A percentile compares a stretch with the other conserved stretches of the same genome.
Evolutionary conservation across 2,113 vertebrate species (phyloP).

Genomic region (Saguinus midas): DNA sequence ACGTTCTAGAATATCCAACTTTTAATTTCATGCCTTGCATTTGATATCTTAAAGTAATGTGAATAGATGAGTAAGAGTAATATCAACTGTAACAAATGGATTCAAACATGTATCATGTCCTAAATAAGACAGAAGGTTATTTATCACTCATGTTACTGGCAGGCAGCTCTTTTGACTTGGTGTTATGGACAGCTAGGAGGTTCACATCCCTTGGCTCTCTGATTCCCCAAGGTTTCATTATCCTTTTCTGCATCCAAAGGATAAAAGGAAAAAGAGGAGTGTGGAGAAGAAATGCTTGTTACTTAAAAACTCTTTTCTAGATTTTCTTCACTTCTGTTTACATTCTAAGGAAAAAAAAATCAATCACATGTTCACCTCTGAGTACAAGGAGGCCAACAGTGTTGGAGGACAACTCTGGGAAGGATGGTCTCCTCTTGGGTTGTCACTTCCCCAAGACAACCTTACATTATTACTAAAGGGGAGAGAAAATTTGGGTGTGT

Average conservation of each 20-base stretch:
- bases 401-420: neutral
- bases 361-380: neutral
- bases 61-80: neutral
- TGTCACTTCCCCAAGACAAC: neutral
- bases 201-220: neutral
- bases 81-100: neutral
- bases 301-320: neutral
- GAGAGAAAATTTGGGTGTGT: neutral
- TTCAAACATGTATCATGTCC: neutral
- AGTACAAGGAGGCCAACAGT: neutral
- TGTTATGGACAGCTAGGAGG: neutral
- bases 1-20: neutral
- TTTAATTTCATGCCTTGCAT: neutral
- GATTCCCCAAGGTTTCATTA: neutral
- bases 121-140: neutral
- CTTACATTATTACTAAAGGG: neutral
- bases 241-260: neutral
- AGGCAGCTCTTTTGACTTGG: neutral
- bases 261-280: neutral
- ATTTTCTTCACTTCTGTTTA: neutral
- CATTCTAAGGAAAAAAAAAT: neutral
- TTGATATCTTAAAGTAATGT: neutral
- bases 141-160: neutral
- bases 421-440: too few relatives aligned
- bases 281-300: neutral